phyloP scores from a whole-genome alignment of 2,113 vertebrate genomes.

The Peucedramus taeniatus region DNA sequence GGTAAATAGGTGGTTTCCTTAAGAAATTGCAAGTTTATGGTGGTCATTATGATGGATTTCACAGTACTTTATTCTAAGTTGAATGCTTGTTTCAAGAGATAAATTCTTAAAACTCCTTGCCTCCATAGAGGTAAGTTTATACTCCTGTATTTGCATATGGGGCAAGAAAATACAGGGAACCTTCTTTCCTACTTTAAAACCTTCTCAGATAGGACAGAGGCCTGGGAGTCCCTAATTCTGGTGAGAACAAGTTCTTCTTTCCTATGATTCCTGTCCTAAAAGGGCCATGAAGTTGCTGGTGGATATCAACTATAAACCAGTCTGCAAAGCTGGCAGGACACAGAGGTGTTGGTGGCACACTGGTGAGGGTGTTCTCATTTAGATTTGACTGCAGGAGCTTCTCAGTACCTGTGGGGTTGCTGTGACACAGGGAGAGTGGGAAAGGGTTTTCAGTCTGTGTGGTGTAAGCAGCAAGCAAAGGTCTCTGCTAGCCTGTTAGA shows the following conservation, averaged over 20 bases:
- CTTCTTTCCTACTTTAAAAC: background rate
- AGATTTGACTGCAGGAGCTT: background rate
- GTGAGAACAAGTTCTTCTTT: background rate
- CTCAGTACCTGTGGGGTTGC: background rate
- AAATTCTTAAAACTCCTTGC: background rate
- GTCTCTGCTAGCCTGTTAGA: background rate
- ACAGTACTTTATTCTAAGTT: background rate
- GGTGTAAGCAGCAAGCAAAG: background rate
- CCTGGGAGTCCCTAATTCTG: background rate
- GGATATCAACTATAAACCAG: background rate
- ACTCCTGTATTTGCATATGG: background rate
- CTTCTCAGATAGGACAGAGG: background rate
- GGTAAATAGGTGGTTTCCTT: background rate
- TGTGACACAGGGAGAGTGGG: background rate
- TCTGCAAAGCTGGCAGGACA: background rate
- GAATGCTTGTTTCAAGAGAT: background rate
- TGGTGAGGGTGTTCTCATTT: background rate
- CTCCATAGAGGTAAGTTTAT: background rate
- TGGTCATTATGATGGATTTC: background rate
- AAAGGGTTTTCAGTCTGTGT: background rate
- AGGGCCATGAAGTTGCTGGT: background rate
- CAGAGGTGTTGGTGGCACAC: background rate
- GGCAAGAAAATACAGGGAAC: background rate
- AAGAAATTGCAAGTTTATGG: background rate
- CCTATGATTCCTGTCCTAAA: background rate